Evolutionary conservation across 2,888 invertebrate species (phyloP).

Genomic region (Himalopsyche kuldschensis): DNA sequence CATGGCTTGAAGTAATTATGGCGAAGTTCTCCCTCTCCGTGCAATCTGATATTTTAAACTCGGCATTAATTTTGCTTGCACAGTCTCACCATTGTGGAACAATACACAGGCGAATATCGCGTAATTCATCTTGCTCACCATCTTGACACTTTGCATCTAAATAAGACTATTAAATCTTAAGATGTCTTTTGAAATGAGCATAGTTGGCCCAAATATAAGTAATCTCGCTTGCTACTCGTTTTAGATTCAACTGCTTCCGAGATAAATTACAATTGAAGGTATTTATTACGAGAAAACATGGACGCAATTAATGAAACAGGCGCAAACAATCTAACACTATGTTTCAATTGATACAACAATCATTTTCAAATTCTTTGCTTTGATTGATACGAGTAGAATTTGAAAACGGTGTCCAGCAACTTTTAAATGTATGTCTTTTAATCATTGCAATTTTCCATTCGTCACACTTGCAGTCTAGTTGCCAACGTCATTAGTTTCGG

Average conservation of each 20-base stretch:
- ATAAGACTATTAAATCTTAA: slow-evolving; percentile 18
- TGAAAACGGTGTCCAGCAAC: too few species aligned
- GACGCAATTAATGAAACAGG: too few species aligned
- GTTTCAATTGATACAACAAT: too few species aligned
- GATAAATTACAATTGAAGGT: background rate
- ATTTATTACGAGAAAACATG: too few species aligned
- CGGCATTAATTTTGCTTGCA: slow-evolving; percentile 24
- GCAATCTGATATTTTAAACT: slow-evolving; percentile 31
- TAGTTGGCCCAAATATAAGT: slow-evolving; percentile 14
- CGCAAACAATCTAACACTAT: too few species aligned
- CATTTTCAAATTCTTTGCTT: too few species aligned
- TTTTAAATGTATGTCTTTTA: too few species aligned
- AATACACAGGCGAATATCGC: slow-evolving; percentile 19
- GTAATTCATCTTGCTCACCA: slow-evolving; percentile 17
- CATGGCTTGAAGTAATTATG: slow-evolving; percentile 30
- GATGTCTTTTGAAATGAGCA: slow-evolving; percentile 14
- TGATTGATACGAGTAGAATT: too few species aligned
- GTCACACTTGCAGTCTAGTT: too few species aligned
- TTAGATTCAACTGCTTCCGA: background rate
- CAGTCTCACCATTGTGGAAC: slow-evolving; percentile 10
- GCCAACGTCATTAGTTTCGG: too few species aligned
- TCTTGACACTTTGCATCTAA: slow-evolving; percentile 21
- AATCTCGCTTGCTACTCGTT: background rate
- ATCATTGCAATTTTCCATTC: too few species aligned
- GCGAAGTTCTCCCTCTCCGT: slow-evolving; percentile 5